Evolutionary conservation across 1,140 invertebrate genomes (phyloP), one percentile per base, ranked within the genome.

Genomic region (Helicoverpa zea): DNA sequence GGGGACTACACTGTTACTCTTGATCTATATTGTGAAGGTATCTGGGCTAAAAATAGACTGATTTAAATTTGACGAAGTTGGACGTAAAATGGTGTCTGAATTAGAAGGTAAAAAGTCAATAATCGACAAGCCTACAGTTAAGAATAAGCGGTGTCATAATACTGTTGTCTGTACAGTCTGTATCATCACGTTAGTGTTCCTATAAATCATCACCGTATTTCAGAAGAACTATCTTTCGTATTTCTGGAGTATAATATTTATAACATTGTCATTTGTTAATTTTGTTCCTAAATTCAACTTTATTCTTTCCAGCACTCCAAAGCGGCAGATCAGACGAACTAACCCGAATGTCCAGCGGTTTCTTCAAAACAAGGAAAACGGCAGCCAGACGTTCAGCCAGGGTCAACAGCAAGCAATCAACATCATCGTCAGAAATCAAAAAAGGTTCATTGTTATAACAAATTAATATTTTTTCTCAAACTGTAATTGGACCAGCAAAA

Each of bases 351-450:
- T 93, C 94, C 0, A 93, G 91, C 81, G 96, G 96, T 35, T 95
- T 97, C 84, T 97, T 98, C 89, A 97, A 97, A 84, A 97, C 97
- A 74, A 96, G 98, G 81, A 96, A 97, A 83, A 97, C 97, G 10
- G 97, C 97, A 30, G 95, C 96, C 0, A 95, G 98, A 85, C 95
- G 98, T 74, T 98, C 98, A 0, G 97, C 97, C 0, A 96, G 98
- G 80, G 96, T 96, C 58, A 96, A 95, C 76, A 96, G 96, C 68
- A 94, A 96, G 70, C 96, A 97, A 86, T 96, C 96, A 63, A 95
- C 96, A 0, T 86, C 90, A 14, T 92, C 93, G 0, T 86, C 90
- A 13, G 94, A 95, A 80, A 81, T 91, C 54, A 95, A 95, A 58
- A 95, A 94, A 93, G 88, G 93, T 94, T 87, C 54, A 64, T 51